phyloP scores from a whole-genome alignment of 92 coral and sea anemone genomes.

The Phenganax stokvisi region DNA sequence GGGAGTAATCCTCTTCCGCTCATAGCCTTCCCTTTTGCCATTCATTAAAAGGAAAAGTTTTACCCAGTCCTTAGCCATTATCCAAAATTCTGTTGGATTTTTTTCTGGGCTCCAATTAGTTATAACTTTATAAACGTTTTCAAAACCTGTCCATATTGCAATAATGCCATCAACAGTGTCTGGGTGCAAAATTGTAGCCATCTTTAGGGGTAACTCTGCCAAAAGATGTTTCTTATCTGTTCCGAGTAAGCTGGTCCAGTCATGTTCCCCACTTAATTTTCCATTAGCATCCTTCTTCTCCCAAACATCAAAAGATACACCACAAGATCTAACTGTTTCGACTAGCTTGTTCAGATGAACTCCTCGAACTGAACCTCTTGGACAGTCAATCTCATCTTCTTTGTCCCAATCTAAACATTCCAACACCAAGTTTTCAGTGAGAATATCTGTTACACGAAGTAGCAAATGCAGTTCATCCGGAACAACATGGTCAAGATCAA shows the following conservation, averaged over 20 bases:
- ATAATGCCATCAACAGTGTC: slow-evolving; percentile 34
- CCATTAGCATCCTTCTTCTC: slow-evolving; percentile 49
- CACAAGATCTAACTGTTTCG: slow-evolving; percentile 39
- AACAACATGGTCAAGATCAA: slow-evolving; percentile 30
- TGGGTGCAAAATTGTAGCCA: slow-evolving; percentile 7
- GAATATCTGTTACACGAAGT: slow-evolving; percentile 29
- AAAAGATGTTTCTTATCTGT: slow-evolving; percentile 41
- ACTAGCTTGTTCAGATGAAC: slow-evolving; percentile 17
- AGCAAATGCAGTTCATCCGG: slow-evolving; percentile 37
- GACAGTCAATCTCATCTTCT: slow-evolving; percentile 19
- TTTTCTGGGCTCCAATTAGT: slow-evolving; percentile 19
- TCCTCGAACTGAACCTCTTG: slow-evolving; percentile 28
- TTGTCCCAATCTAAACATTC: slow-evolving; percentile 21
- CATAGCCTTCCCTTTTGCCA: slow-evolving; percentile 52
- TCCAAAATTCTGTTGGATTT: slow-evolving; percentile 18
- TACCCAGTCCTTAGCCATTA: slow-evolving; percentile 38
- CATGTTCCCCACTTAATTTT: slow-evolving; percentile 45
- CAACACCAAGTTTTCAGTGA: slow-evolving; percentile 29
- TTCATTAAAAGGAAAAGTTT: slow-evolving; percentile 28
- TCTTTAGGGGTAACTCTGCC: slow-evolving; percentile 2
- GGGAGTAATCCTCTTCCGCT: slow-evolving; percentile 25
- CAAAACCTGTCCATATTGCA: slow-evolving; percentile 47
- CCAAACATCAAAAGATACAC: slow-evolving; percentile 55
- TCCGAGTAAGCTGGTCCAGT: slow-evolving; percentile 54
- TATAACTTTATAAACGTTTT: slow-evolving; percentile 33